A percentile compares a stretch with the other conserved stretches of the same genome.
Conservation (phyloP, 2,113 vertebrate genomes). For the Heptranchias perlo region DNA sequence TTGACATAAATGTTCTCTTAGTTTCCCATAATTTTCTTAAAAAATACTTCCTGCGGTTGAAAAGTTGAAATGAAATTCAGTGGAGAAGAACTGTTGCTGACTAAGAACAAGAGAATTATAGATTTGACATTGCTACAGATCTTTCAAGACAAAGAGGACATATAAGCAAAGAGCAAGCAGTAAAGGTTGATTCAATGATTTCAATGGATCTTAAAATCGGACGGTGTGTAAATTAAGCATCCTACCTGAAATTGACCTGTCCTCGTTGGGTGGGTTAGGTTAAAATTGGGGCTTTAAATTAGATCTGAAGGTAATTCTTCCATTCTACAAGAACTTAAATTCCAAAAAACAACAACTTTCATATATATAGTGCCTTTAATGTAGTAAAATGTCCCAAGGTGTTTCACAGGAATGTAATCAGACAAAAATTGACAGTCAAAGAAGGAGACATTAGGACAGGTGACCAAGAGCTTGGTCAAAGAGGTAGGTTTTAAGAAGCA, state of each 20-base stretch:
- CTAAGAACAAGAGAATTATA: neutral
- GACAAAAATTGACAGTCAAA: too few relatives aligned
- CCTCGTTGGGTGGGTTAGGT: neutral
- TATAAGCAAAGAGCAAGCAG: neutral
- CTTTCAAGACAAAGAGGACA: neutral
- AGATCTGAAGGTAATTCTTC: neutral
- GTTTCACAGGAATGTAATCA: too few relatives aligned
- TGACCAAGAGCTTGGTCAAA: too few relatives aligned
- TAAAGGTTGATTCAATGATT: neutral
- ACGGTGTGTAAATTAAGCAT: neutral
- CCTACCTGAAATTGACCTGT: neutral
- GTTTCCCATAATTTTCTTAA: neutral
- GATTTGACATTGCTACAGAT: neutral
- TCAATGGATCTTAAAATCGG: neutral
- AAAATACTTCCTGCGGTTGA: neutral
- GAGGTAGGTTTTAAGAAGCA: too few relatives aligned
- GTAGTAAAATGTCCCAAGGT: too few relatives aligned
- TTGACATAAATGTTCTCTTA: neutral
- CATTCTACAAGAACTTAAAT: too few relatives aligned
- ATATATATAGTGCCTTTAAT: too few relatives aligned
- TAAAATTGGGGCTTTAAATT: neutral
- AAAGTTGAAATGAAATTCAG: neutral
- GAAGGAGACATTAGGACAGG: too few relatives aligned
- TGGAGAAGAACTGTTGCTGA: neutral
- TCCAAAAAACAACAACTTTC: too few relatives aligned